Conservation (phyloP, 1,140 invertebrate species). For the Papilio helenus region DNA sequence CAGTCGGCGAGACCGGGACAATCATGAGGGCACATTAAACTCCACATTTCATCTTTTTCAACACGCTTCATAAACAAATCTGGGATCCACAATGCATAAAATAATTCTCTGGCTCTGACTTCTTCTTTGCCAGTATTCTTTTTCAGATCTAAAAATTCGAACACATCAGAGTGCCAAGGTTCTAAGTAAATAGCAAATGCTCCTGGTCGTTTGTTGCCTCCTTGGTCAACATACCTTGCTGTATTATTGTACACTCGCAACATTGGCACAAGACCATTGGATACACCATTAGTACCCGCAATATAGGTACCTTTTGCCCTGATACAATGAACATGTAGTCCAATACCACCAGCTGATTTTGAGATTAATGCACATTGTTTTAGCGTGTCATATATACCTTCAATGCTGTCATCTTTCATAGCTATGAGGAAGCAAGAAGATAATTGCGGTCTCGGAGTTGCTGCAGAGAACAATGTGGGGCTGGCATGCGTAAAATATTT, state of each 20-base stretch:
- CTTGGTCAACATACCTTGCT: slow-evolving; percentile 98
- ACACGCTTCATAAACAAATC: slow-evolving; percentile 99
- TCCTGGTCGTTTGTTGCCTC: slow-evolving; percentile 98
- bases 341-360: slow-evolving; percentile 98
- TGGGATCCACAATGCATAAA: slow-evolving; percentile 99
- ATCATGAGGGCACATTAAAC: slow-evolving; percentile 98
- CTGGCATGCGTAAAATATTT: slow-evolving; percentile 99
- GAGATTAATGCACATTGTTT: slow-evolving; percentile 98
- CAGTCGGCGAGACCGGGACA: slow-evolving; percentile 95
- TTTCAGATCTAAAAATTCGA: slow-evolving; percentile 96
- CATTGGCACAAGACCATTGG: slow-evolving; percentile 99
- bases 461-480: slow-evolving; percentile 98
- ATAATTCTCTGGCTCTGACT: slow-evolving; percentile 96
- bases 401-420: slow-evolving; percentile 98
- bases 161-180: slow-evolving; percentile 99
- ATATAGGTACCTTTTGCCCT: slow-evolving; percentile 96
- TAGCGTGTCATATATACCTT: slow-evolving; percentile 98
- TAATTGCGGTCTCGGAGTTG: slow-evolving; percentile 95
- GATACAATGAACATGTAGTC: slow-evolving; percentile 98
- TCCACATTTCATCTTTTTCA: slow-evolving; percentile 94
- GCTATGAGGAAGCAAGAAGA: slow-evolving; percentile 98
- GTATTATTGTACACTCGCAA: slow-evolving; percentile 98
- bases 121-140: slow-evolving; percentile 98
- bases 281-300: slow-evolving; percentile 96
- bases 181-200: slow-evolving; percentile 99